Conservation (phyloP, 2,113 vertebrate species). For the Phoenicopterus ruber region DNA sequence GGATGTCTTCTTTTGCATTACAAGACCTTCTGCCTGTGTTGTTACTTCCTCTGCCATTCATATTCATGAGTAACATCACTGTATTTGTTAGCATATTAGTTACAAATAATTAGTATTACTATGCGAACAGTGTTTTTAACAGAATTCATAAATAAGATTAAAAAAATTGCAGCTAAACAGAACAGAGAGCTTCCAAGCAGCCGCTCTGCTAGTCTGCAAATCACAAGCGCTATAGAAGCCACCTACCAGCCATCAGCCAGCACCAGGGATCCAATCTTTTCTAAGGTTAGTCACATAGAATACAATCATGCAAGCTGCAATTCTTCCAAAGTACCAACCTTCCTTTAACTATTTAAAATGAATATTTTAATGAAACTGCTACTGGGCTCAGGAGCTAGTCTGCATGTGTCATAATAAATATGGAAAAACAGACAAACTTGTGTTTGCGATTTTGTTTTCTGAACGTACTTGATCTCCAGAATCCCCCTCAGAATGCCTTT, state of each 20-base stretch:
- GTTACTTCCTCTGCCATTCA: background rate
- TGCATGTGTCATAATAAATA: background rate
- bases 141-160: background rate
- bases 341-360: background rate
- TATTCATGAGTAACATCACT: background rate
- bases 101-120: background rate
- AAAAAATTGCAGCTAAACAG: background rate
- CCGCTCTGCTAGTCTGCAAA: background rate
- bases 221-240: background rate
- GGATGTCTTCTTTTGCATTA: background rate
- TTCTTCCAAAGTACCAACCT: background rate
- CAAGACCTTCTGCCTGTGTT: background rate
- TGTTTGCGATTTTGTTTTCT: background rate
- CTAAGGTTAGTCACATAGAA: background rate
- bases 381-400: background rate
- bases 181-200: background rate
- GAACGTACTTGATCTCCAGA: fast-evolving
- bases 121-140: background rate
- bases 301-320: background rate
- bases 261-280: background rate
- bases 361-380: background rate
- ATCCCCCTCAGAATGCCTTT: background rate
- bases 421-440: background rate
- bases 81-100: background rate
- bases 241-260: background rate